Base-by-base conservation (phyloP, 2,888 invertebrate genomes). In the Napeogenes sylphis region DNA sequence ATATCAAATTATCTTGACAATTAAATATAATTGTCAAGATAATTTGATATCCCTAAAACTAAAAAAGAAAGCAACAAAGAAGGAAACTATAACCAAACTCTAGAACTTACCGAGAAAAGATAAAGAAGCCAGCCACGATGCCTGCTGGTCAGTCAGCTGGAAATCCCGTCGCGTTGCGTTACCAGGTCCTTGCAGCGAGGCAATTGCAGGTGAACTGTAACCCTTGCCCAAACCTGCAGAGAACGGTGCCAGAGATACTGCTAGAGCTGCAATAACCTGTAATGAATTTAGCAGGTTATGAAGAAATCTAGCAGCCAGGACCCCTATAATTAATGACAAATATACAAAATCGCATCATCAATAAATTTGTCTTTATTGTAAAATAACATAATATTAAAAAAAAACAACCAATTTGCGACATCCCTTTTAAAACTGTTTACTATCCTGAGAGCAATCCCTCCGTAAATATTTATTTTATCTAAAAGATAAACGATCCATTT, bases 141-240 rank as follows among this genome's bases (percentile, higher is more conserved):
- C 94, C 76, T 95, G 93, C 78, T 94, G 94, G 77, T 93, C 92
- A 0, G 92, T 92, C 51, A 93, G 84, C 69, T 92, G 91, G 77
- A 93, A 93, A 75, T 92, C 92, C 32, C 88, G 67, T n/a, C 90
- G 75, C 0, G 91, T 91, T 3, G 86, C 81, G 56, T 91, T 91
- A 0, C 84, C 88, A 60, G 91, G 81, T 13, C 93, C 93, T 67
- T 94, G 92, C 38, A 95, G 91, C 0, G 94, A 94, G 2, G 94
- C 94, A 62, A 95, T 92, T 61, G 95, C 94, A 0, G 94, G 94
- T 0, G 94, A 94, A 67, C 94, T 94, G 88, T 94, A 95, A 0
- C 95, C 94, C 76, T 95, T 94, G 56, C 94, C 94, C 45, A 95
- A 89, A 0, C 95, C 95, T 0, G 94, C 94, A 6, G 94, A 94